These are phyloP conservation scores for Hypolimnas misippus DNA, from an alignment of 2,888 invertebrate genomes.

Conservation along the genomic window DNA sequence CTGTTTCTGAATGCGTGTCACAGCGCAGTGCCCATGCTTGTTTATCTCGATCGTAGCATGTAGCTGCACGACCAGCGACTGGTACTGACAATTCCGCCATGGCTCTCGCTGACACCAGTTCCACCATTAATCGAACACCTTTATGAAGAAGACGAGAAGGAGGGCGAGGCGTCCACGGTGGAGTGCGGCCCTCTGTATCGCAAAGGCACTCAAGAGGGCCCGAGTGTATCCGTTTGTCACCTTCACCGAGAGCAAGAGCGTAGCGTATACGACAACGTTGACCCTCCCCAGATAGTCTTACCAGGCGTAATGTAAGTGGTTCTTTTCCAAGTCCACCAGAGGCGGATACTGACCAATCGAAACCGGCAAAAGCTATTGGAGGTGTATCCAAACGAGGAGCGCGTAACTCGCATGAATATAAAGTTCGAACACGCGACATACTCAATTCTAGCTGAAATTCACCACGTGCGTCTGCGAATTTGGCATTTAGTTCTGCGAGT, in stretches of 20 bases:
- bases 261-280: conserved; percentile 91
- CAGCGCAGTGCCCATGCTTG: conserved; percentile 91
- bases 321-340: conserved; percentile 85
- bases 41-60: conserved; percentile 91
- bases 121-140: conserved; percentile 88
- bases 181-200: conserved; percentile 88
- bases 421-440: conserved; percentile 89
- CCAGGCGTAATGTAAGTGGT: conserved; percentile 82
- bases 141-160: conserved; percentile 85
- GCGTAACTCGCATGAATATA: conserved; percentile 89
- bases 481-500: conserved; percentile 87
- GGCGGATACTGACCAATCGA: conserved; percentile 91
- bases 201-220: conserved; percentile 88
- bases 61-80: conserved; percentile 83
- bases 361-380: conserved; percentile 90
- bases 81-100: conserved; percentile 82
- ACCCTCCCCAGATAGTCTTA: conserved; percentile 91
- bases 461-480: conserved; percentile 91
- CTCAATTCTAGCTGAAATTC: conserved; percentile 92
- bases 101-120: conserved; percentile 88
- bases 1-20: conserved; percentile 90
- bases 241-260: conserved; percentile 87
- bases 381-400: conserved; percentile 83
- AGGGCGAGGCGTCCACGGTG: conserved; percentile 88
- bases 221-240: conserved; percentile 87